A percentile compares a stretch with the other conserved stretches of the same genome.
phyloP scores from a whole-genome alignment of 2,888 invertebrate species.

The Platycheirus rosarum region DNA sequence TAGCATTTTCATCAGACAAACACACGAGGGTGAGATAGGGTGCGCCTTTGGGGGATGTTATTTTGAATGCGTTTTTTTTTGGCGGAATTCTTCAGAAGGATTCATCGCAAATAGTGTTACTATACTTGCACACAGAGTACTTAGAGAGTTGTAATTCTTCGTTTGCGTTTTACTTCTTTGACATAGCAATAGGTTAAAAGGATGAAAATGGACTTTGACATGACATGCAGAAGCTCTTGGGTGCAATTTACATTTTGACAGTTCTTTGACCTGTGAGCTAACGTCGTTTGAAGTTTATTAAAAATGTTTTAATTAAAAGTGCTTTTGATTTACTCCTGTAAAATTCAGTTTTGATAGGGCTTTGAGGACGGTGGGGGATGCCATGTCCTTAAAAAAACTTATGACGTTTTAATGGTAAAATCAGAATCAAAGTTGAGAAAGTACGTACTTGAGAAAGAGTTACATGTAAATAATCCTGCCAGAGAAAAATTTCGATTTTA shows the following conservation, averaged over 20 bases:
- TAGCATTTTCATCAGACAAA: conserved; percentile 12
- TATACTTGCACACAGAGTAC: neutral
- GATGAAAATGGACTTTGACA: conserved; percentile 20
- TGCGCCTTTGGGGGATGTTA: conserved; percentile 30
- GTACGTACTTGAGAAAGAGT: too few relatives aligned
- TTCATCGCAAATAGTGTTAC: conserved; percentile 38
- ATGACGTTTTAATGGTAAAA: too few relatives aligned
- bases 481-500: too few relatives aligned
- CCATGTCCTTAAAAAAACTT: too few relatives aligned
- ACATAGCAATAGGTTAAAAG: conserved; percentile 11
- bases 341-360: too few relatives aligned
- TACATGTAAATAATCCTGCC: too few relatives aligned
- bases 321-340: too few relatives aligned
- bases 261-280: conserved; percentile 56
- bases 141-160: conserved; percentile 37
- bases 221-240: neutral
- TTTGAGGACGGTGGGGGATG: too few relatives aligned
- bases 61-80: conserved; percentile 35
- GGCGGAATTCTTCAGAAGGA: conserved; percentile 8
- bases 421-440: too few relatives aligned
- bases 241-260: conserved; percentile 22
- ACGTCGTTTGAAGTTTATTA: conserved; percentile 43
- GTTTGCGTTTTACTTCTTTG: conserved; percentile 14
- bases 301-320: conserved; percentile 56
- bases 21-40: neutral